Evolutionary conservation across 1,140 invertebrate genomes (phyloP).

Genomic region (Vanessa atalanta): DNA sequence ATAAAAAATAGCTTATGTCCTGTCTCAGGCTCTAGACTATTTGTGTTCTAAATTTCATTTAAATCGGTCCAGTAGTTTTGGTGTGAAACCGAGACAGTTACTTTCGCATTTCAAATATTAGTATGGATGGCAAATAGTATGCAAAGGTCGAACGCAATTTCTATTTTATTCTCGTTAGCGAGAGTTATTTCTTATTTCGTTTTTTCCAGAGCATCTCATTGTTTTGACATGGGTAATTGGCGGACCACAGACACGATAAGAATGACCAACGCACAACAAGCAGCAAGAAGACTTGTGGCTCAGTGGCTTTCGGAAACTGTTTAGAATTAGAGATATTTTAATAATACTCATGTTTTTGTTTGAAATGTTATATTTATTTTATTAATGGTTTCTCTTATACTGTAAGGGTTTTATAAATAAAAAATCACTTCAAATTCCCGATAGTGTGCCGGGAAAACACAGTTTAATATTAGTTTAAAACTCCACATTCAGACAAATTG

Average conservation of each 20-base stretch:
- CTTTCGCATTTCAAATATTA: too few relatives aligned
- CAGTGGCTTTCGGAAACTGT: slow-evolving; percentile 77
- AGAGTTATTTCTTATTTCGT: not conserved
- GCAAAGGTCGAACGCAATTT: too few relatives aligned
- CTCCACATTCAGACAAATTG: slow-evolving; percentile 74
- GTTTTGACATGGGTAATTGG: slow-evolving; percentile 85
- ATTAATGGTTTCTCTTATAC: not conserved
- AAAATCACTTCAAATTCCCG: slow-evolving; percentile 56
- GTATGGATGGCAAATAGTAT: too few relatives aligned
- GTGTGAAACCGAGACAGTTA: too few relatives aligned
- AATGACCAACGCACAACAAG: slow-evolving; percentile 82
- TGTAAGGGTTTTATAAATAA: slow-evolving; percentile 41
- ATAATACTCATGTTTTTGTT: not conserved
- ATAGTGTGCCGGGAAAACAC: slow-evolving; percentile 57
- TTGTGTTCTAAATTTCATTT: too few relatives aligned
- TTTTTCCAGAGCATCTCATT: slow-evolving; percentile 86
- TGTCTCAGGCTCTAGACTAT: too few relatives aligned
- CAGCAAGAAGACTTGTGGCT: slow-evolving; percentile 80
- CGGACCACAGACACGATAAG: slow-evolving; percentile 77
- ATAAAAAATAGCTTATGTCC: too few relatives aligned
- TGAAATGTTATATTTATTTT: slow-evolving; percentile 2
- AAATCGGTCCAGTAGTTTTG: too few relatives aligned
- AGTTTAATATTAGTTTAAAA: slow-evolving; percentile 77
- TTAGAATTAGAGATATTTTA: slow-evolving; percentile 26
- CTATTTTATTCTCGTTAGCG: too few relatives aligned